Conservation (phyloP, 2,888 invertebrate species). For the Hyposoter didymator region DNA sequence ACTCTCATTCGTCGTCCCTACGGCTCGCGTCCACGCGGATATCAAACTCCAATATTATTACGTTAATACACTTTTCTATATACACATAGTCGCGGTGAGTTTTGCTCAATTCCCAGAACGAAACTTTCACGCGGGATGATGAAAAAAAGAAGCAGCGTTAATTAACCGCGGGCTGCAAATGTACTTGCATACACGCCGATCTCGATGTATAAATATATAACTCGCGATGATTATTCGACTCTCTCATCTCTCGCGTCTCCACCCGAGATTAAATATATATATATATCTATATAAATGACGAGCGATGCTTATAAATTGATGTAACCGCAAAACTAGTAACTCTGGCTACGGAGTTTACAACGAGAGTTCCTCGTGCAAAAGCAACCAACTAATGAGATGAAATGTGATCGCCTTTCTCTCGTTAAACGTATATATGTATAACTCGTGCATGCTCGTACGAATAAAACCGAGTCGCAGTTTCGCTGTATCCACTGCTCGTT, state of each 20-base stretch:
- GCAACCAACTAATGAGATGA: slow-evolving; percentile 81
- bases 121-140: slow-evolving; percentile 74
- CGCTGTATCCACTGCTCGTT: slow-evolving; percentile 29
- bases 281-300: slow-evolving; percentile 26
- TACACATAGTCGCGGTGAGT: slow-evolving; percentile 37
- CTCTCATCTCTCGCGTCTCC: slow-evolving; percentile 69
- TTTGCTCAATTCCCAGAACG: slow-evolving; percentile 68
- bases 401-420: slow-evolving; percentile 83
- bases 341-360: slow-evolving; percentile 20
- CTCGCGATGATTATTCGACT: slow-evolving; percentile 69
- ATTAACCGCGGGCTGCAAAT: slow-evolving; percentile 74
- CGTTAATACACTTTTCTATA: slow-evolving; percentile 23
- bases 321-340: slow-evolving; percentile 73
- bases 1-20: slow-evolving; percentile 16
- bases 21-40: background rate
- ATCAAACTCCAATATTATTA: slow-evolving; percentile 22
- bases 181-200: slow-evolving; percentile 44
- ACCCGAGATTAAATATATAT: slow-evolving; percentile 50
- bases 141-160: slow-evolving; percentile 71
- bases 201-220: slow-evolving; percentile 36
- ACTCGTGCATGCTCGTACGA: slow-evolving; percentile 54
- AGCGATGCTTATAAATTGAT: slow-evolving; percentile 80
- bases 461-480: slow-evolving; percentile 75
- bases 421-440: slow-evolving; percentile 76
- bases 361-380: slow-evolving; percentile 63